Percentiles rank a stretch among this genome's conserved stretches.
Conservation (phyloP, 2,113 vertebrate genomes). For the Hippocampus abdominalis region DNA sequence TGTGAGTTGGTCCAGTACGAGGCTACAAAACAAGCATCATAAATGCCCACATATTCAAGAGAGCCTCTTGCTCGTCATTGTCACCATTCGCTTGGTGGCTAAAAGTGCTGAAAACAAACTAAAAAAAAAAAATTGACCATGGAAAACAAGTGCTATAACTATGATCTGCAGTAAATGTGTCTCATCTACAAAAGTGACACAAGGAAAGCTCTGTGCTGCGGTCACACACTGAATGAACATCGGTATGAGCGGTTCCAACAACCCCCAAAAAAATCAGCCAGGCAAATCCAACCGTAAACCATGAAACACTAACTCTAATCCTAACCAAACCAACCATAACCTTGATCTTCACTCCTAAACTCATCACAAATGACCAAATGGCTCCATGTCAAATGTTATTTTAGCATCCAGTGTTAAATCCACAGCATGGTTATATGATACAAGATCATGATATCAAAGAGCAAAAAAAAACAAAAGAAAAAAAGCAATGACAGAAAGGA, state of each 20-base stretch:
- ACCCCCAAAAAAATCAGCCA: background rate
- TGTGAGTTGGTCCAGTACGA: background rate
- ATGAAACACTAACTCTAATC: background rate
- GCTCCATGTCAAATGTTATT: background rate
- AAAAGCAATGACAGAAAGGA: conserved; percentile 50
- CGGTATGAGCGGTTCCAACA: background rate
- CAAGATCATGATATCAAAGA: conserved; percentile 27
- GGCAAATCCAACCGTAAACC: too few relatives aligned
- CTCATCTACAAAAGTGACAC: conserved; percentile 26
- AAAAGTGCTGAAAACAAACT: background rate
- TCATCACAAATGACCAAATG: background rate
- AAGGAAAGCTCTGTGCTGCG: conserved; percentile 6
- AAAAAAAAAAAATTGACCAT: background rate
- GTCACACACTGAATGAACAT: background rate
- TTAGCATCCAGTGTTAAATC: conserved; percentile 12
- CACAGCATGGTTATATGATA: conserved; percentile 25
- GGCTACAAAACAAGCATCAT: background rate
- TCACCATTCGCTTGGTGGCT: background rate
- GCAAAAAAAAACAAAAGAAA: conserved; percentile 37
- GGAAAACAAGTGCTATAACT: conserved; percentile 24
- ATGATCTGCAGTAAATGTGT: conserved; percentile 33
- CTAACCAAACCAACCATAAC: background rate
- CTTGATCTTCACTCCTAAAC: background rate
- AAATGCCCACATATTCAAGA: background rate
- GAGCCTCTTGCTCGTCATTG: background rate